Evolutionary conservation across 92 coral and sea anemone species (phyloP), one percentile per base, ranked within the genome.

Genomic region (Phenganax subtilis): DNA sequence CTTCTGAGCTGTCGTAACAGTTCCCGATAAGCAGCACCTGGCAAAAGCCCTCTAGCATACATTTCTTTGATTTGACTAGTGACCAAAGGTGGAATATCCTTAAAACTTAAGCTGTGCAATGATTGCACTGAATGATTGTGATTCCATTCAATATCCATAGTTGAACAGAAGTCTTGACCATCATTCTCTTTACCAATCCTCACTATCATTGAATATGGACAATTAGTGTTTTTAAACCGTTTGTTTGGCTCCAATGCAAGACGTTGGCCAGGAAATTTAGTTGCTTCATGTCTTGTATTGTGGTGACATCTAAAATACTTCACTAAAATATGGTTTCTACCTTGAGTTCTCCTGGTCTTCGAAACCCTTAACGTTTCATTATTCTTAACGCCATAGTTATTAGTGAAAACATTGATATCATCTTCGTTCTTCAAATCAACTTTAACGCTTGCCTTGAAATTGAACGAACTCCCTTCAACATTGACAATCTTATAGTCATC

Each of bases 301-400:
- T 72, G 77, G 14, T 72, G 77, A 30, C 77, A 72, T 72, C 77
- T 17, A 58, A 72, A 72, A 72, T 72, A 72, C 44, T 72, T 72
- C 77, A 72, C 59, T 51, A 3, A 51, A 72, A 3, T 14, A 0
- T 44, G 3, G 60, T 58, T 52, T 72, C 52, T 25, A 72, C 47
- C n/a, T n/a, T n/a, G n/a, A n/a, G n/a, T n/a, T n/a, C n/a, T n/a
- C n/a, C n/a, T n/a, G n/a, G n/a, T n/a, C n/a, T n/a, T n/a, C n/a
- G n/a, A n/a, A n/a, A n/a, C n/a, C n/a, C n/a, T n/a, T n/a, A n/a
- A n/a, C n/a, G n/a, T n/a, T n/a, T n/a, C n/a, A n/a, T n/a, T n/a
- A n/a, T n/a, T n/a, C n/a, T n/a, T n/a, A n/a, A n/a, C 15, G 47
- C 16, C 6, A 4, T 72, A 2, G 52, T 12, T 72, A 58, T 72